A percentile compares a stretch with the other conserved stretches of the same genome.
These are phyloP conservation scores for Arctia plantaginis DNA, from an alignment of 2,888 invertebrate species.

Conservation along the genomic window DNA sequence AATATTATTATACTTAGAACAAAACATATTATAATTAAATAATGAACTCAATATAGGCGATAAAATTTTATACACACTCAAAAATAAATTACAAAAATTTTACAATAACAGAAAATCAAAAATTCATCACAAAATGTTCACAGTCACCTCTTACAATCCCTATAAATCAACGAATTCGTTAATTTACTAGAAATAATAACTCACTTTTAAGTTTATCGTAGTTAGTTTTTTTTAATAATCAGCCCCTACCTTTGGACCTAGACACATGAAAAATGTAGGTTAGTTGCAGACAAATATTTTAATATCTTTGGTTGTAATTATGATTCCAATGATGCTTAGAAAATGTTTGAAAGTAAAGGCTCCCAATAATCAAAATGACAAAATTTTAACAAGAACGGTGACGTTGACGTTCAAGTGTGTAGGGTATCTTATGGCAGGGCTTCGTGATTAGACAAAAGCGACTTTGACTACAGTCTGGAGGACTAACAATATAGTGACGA, in stretches of 20 bases:
- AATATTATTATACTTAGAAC: too few species aligned
- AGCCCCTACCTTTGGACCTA: constrained; percentile 25
- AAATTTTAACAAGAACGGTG: constrained; percentile 9
- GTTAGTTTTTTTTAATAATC: background rate
- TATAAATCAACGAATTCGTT: constrained; percentile 12
- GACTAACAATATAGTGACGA: constrained; percentile 74
- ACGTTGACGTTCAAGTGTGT: constrained; percentile 14
- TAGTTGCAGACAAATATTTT: background rate
- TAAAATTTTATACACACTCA: constrained; percentile 46
- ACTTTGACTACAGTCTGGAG: constrained; percentile 80
- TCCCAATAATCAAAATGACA: constrained; percentile 11
- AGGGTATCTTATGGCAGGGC: constrained; percentile 26
- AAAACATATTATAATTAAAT: background rate
- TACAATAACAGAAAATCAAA: constrained; percentile 40
- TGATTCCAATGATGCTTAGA: background rate
- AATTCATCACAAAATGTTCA: constrained; percentile 47
- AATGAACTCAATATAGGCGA: constrained; percentile 12
- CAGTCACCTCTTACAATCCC: constrained; percentile 35
- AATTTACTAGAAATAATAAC: constrained; percentile 32
- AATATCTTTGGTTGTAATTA: background rate
- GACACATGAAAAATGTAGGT: background rate
- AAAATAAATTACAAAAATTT: constrained; percentile 32
- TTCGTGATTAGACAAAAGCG: constrained; percentile 61
- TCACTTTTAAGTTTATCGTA: constrained; percentile 18
- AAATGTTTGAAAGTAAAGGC: background rate